Conservation (phyloP, 1,140 invertebrate species). For the Aculops lycopersici region DNA sequence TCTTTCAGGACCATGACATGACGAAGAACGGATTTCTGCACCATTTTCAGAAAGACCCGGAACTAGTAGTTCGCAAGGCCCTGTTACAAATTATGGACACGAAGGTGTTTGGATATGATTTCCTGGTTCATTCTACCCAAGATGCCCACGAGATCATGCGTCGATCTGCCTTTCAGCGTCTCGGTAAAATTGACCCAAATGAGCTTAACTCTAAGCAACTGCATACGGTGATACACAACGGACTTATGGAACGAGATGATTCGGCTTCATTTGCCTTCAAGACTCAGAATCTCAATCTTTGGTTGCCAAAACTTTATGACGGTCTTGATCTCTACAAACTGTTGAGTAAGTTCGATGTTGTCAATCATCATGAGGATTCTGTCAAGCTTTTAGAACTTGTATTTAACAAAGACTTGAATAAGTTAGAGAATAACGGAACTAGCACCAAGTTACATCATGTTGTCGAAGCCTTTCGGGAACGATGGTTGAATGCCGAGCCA, state of each 20-base stretch:
- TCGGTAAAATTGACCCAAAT: not conserved
- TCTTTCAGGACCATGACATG: not conserved
- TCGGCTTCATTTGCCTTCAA: not conserved
- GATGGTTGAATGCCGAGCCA: not conserved
- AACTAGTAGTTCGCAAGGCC: not conserved
- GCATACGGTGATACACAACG: not conserved
- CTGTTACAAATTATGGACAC: not conserved
- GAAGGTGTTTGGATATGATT: not conserved
- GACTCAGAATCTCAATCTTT: not conserved
- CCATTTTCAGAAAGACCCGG: not conserved
- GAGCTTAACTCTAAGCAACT: not conserved
- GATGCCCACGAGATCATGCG: not conserved
- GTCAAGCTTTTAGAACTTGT: not conserved
- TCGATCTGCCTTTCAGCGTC: not conserved
- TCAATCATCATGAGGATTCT: not conserved
- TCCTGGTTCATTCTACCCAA: not conserved
- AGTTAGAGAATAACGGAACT: not conserved
- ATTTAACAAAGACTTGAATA: not conserved
- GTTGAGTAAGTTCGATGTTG: not conserved
- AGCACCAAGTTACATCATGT: not conserved
- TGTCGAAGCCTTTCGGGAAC: not conserved
- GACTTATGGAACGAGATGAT: not conserved
- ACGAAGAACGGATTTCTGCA: not conserved
- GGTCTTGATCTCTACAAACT: not conserved
- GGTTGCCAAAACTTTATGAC: not conserved